Conservation (phyloP, 2,888 invertebrate genomes). For the Melanchra persicariae region DNA sequence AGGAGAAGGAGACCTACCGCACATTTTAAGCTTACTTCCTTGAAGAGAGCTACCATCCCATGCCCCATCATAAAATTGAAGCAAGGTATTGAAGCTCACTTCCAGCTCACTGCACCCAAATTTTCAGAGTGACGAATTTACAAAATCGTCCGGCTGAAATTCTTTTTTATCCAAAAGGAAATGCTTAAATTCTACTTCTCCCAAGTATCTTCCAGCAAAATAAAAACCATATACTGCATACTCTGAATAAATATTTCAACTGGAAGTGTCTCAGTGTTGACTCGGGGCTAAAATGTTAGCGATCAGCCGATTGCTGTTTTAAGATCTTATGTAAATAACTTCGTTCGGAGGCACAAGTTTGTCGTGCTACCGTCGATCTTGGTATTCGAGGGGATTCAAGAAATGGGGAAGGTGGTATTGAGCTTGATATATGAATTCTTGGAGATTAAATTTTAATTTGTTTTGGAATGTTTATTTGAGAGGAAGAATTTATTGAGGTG, state of each 20-base stretch:
- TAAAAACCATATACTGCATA: conserved; percentile 57
- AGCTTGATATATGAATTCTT: background rate
- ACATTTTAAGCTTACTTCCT: too few species aligned
- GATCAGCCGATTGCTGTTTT: conserved; percentile 85
- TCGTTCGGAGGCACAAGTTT: conserved; percentile 77
- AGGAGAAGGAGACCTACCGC: too few species aligned
- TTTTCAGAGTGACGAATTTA: too few species aligned
- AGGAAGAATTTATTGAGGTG: background rate
- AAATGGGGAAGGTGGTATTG: conserved; percentile 46
- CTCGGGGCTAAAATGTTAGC: conserved; percentile 81
- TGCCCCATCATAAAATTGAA: too few species aligned
- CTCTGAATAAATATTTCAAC: conserved; percentile 74
- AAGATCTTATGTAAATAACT: conserved; percentile 86
- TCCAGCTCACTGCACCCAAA: too few species aligned
- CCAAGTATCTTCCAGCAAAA: conserved; percentile 28
- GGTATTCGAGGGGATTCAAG: conserved; percentile 64
- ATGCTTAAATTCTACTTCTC: background rate
- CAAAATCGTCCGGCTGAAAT: too few species aligned
- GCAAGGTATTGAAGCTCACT: too few species aligned
- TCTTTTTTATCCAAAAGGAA: background rate
- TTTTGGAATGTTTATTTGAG: background rate
- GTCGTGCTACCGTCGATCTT: conserved; percentile 74
- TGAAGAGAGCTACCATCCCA: too few species aligned
- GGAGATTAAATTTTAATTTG: conserved; percentile 3
- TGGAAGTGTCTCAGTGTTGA: conserved; percentile 77